Base-by-base conservation (phyloP, 2,888 invertebrate species). In the Endomychus coccineus region DNA sequence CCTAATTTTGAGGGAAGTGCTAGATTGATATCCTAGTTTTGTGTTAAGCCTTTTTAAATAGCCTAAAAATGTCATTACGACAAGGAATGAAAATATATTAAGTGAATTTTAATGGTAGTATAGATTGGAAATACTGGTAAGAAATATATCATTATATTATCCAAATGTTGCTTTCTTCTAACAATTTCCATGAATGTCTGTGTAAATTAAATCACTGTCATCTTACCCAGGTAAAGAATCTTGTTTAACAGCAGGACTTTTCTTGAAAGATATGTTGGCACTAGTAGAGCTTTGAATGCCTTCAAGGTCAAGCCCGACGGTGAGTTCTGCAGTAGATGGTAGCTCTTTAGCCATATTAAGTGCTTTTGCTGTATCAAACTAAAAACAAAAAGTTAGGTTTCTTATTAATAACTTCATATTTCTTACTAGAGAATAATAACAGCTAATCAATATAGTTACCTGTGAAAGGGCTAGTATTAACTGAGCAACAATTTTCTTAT, bases 401-500 rank as follows among this genome's bases (percentile, higher is more conserved):
- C 19, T 2, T 17, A 17, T 29, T 28, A 16, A 30, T 37, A 13
- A 5, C n/a, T 9, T 16, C 7, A 31, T 9, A 24, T n/a, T 10
- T 25, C 29, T 27, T 19, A 19, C n/a, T 19, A 7, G 6, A n/a
- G n/a, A n/a, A n/a, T n/a, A 19, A 19, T 19, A 7, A n/a, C 6
- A 19, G 21, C 6, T n/a, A 7, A 19, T 7, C 6, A 19, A 19
- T 19, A 6, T 7, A 19, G n/a, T 7, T 55, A 71, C 71, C 61
- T 80, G 75, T 0, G 84, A 78, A 59, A 94, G 89, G 1, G 92
- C 90, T 44, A 90, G 80, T 4, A 96, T 87, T n/a, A 97, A 73
- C 45, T 94, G 83, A 2, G 95, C 95, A 29, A 89, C 67, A 0
- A 83, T 80, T 55, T 83, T 81, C 45, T 74, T 75, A 67, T 94